Evolutionary conservation across 2,888 invertebrate species (phyloP).

Genomic region (Doris montereyensis): DNA sequence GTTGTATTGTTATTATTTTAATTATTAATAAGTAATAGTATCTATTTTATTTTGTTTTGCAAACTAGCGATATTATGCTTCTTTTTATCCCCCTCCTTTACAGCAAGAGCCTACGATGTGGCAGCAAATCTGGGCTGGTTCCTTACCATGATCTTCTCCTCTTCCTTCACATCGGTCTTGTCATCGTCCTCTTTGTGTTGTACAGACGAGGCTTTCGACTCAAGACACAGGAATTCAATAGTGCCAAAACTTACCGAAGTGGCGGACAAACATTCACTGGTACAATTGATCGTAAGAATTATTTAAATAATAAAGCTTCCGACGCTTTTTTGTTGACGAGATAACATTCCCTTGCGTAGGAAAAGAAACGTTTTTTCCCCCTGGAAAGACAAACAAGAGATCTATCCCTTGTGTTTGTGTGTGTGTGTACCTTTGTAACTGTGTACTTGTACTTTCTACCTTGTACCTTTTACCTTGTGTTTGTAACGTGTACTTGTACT

Average conservation of each 20-base stretch:
- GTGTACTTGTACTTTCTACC: too few species aligned
- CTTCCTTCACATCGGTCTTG: slow-evolving; percentile 64
- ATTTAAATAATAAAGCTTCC: too few species aligned
- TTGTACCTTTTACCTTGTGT: too few species aligned
- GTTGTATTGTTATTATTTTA: too few species aligned
- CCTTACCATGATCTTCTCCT: slow-evolving; percentile 70
- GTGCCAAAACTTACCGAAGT: slow-evolving; percentile 28
- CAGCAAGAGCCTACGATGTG: slow-evolving; percentile 59
- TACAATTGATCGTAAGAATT: slow-evolving; percentile 41
- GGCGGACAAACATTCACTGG: slow-evolving; percentile 41
- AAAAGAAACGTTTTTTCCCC: neutral
- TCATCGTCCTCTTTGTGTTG: slow-evolving; percentile 61
- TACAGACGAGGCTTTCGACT: slow-evolving; percentile 43
- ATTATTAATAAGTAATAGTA: too few species aligned
- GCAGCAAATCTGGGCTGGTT: slow-evolving; percentile 73
- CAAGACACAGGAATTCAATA: neutral
- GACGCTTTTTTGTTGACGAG: too few species aligned
- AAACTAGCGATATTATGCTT: neutral
- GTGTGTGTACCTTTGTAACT: neutral
- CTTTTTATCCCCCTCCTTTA: slow-evolving; percentile 24
- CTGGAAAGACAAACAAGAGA: neutral
- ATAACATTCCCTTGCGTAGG: neutral
- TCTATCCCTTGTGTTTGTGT: neutral
- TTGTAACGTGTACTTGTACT: too few species aligned
- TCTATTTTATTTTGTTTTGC: too few species aligned